Percentiles rank a stretch among this genome's conserved stretches.
Evolutionary conservation across 35 echinoderm and acorn worm species (phyloP).

Genomic region (Heliocidaris tuberculata): DNA sequence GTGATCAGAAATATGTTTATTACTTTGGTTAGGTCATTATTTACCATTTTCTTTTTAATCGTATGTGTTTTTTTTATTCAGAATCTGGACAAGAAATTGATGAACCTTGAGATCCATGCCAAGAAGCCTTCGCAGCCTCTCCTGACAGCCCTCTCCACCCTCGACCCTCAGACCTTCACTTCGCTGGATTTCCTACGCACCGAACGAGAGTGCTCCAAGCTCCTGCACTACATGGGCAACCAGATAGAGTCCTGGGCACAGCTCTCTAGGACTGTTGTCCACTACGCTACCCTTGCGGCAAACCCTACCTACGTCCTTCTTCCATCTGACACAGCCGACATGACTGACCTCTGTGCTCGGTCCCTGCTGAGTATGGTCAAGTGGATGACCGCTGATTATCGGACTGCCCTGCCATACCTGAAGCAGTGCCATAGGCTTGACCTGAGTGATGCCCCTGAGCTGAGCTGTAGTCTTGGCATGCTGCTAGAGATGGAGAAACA

Average conservation of each 20-base stretch:
- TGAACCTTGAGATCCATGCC: slow-evolving; percentile 30
- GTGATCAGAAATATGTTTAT: too few relatives aligned
- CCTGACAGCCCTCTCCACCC: slow-evolving; percentile 52
- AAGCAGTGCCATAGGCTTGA: slow-evolving; percentile 74
- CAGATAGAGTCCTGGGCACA: slow-evolving; percentile 61
- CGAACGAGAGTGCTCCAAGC: slow-evolving; percentile 83
- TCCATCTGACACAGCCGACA: slow-evolving; percentile 25
- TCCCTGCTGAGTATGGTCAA: slow-evolving; percentile 90
- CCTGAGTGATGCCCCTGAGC: slow-evolving; percentile 50
- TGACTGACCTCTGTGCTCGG: slow-evolving; percentile 62
- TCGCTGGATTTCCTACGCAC: slow-evolving; percentile 59
- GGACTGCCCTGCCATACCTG: slow-evolving; percentile 64
- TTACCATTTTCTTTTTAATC: background rate
- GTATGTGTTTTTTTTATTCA: background rate
- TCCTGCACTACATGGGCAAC: slow-evolving; percentile 68
- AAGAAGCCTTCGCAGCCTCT: slow-evolving; percentile 55
- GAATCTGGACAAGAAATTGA: background rate
- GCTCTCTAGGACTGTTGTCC: slow-evolving; percentile 60
- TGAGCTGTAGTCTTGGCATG: slow-evolving; percentile 67
- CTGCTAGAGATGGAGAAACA: slow-evolving; percentile 89
- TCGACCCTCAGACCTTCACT: slow-evolving; percentile 19
- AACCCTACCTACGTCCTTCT: background rate
- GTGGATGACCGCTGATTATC: slow-evolving; percentile 86
- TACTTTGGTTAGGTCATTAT: background rate
- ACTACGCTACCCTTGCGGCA: slow-evolving; percentile 60